Conservation (phyloP, 2,113 vertebrate species). For the Alces alces region DNA sequence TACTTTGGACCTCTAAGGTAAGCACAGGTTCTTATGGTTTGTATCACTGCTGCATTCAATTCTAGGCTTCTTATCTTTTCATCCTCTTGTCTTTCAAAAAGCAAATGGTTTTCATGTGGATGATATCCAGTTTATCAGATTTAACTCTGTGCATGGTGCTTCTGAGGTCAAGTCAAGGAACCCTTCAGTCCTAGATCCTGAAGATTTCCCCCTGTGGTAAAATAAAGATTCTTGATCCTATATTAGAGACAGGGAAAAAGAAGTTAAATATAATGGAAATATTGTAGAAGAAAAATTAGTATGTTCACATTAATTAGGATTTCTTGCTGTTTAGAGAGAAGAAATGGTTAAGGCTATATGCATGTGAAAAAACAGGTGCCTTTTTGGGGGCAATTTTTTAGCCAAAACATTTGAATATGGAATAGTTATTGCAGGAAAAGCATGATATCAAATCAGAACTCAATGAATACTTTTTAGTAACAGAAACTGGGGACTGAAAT, state of each 20-base stretch:
- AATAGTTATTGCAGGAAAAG: not conserved
- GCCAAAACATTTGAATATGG: not conserved
- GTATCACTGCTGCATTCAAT: not conserved
- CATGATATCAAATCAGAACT: not conserved
- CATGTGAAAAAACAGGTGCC: not conserved
- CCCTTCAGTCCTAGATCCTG: not conserved
- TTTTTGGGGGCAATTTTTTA: not conserved
- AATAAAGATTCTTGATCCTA: not conserved
- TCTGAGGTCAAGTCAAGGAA: not conserved
- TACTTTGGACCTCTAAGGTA: not conserved
- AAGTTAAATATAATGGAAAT: not conserved
- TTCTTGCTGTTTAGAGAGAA: not conserved
- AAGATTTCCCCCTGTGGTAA: not conserved
- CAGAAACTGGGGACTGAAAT: not conserved
- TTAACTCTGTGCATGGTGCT: not conserved
- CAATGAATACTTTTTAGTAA: not conserved
- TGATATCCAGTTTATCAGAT: not conserved
- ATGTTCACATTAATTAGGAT: not conserved
- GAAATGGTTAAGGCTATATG: not conserved
- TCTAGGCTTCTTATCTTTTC: not conserved
- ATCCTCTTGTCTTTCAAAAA: not conserved
- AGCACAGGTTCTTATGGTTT: not conserved
- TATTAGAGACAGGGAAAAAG: not conserved
- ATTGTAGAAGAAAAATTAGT: not conserved
- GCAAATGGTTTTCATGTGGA: not conserved